Evolutionary conservation across 2,797 vertebrate genomes (phyloP), one percentile per base, ranked within the genome.

Genomic region (Mus caroli): DNA sequence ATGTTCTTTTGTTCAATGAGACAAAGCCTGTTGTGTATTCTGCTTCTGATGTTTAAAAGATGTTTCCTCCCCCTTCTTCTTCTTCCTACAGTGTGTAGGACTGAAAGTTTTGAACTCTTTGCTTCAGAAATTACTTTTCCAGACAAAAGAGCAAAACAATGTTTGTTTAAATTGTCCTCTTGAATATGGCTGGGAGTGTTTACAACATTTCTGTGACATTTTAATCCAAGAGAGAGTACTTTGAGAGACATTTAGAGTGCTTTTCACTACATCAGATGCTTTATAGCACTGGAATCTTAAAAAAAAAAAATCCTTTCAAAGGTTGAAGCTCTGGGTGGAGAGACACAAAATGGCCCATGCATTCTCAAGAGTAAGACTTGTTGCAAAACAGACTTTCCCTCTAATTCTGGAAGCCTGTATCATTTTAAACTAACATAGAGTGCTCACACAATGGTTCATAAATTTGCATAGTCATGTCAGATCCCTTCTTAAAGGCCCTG

Each of bases 1-100:
- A 82, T 94, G 97, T 97, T 98, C 97, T 98, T 98, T 98, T 97
- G 96, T 98, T 98, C 97, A 98, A 96, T 17, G 80, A 98, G 98
- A 98, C 98, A 98, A 98, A 98, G 98, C 96, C 98, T 75, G 96
- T 98, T 98, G 98, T 98, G 97, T 97, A 92, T 82, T 50, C 24
- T 88, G 96, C 97, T 94, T 92, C 97, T 97, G 97, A 97, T 77
- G 87, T 95, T 62, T 95, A 97, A 97, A 97, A 96, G 97, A 97
- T 97, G 96, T 90, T 26, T 98, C 97, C 93, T 95, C 95, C 92
- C 91, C 91, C 89, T 93, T 96, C 92, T 94, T 91, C 87, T 93
- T 76, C 91, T 80, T 96, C 92, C 46, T 97, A 77, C 26, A 91
- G 71, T 96, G 95, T 94, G 2, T 77, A 97, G 94, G 97, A 97